Evolutionary conservation across 2,888 invertebrate species (phyloP), one percentile per base, ranked within the genome.

Genomic region (Dolichopus griseipennis): DNA sequence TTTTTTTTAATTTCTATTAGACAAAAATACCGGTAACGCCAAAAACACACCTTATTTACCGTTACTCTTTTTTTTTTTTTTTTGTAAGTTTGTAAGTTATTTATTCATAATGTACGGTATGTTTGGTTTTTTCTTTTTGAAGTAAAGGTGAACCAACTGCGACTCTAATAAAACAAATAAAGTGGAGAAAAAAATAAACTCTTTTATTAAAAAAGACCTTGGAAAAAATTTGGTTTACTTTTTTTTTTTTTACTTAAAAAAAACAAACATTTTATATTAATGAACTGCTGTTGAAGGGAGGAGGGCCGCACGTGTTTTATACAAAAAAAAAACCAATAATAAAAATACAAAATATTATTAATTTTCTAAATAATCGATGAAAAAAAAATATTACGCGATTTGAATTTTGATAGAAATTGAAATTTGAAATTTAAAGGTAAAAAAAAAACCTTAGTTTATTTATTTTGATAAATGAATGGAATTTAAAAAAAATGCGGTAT

Each of bases 41-140:
- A 41, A 52, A n/a, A 52, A 52, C 52, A 52, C 52, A 52, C 52
- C 52, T 52, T 52, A 41, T 41, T 41, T 41, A 52, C 52, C 18
- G 52, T 52, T 52, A 52, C 15, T 52, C 6, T 52, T 18, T 18
- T 52, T 52, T 18, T 52, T 52, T 52, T 18, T 12, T 41, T 12
- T 12, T 1, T 41, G 9, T 41, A 6, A 6, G 3, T 41, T 41
- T 41, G 15, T 41, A 41, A 41, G 5, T 12, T 7, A 7, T 37
- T 37, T 10, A 37, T 8, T 37, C 37, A 37, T 37, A 37, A 37
- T 37, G 27, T 12, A 12, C 52, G 52, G 52, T 52, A 52, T 52
- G 8, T 52, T 52, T 52, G 18, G 2, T 15, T 52, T 2, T 27
- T 27, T n/a, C n/a, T n/a, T 27, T 27, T 27, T 27, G 9, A 6